phyloP scores from a whole-genome alignment of 2,888 invertebrate species.

The Brassicogethes aeneus region DNA sequence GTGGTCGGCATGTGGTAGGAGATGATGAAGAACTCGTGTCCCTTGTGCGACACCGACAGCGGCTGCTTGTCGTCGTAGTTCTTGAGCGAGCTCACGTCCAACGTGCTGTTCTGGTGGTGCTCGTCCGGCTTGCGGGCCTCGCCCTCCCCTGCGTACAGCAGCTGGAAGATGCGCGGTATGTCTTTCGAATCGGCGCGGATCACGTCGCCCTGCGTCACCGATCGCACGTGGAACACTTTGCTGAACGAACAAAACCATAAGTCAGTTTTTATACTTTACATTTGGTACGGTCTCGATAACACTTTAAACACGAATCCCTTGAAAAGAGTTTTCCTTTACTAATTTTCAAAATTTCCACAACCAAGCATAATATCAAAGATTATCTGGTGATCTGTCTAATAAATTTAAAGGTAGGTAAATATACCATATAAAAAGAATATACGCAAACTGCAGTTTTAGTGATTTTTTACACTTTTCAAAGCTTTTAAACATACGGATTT shows the following conservation, averaged over 20 bases:
- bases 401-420: too few relatives aligned
- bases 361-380: too few relatives aligned
- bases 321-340: too few relatives aligned
- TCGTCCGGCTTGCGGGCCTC: constrained; percentile 76
- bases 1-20: constrained; percentile 97
- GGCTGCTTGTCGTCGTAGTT: constrained; percentile 44
- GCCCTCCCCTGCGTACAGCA: constrained; percentile 95
- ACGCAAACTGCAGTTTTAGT: too few relatives aligned
- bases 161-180: constrained; percentile 96
- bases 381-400: too few relatives aligned
- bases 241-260: constrained; percentile 43
- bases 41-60: constrained; percentile 70
- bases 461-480: too few relatives aligned
- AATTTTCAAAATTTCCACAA: too few relatives aligned
- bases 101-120: constrained; percentile 42
- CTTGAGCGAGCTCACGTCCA: constrained; percentile 47
- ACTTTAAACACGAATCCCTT: too few relatives aligned
- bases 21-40: constrained; percentile 93
- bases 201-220: constrained; percentile 98
- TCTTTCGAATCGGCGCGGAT: constrained; percentile 98
- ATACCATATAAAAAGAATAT: too few relatives aligned
- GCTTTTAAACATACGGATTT: too few relatives aligned
- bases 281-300: too few relatives aligned
- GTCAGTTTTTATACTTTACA: too few relatives aligned
- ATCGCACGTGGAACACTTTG: constrained; percentile 97